Evolutionary conservation across 1,140 invertebrate species (phyloP), one percentile per base, ranked within the genome.

Genomic region (Neodiprion lecontei): DNA sequence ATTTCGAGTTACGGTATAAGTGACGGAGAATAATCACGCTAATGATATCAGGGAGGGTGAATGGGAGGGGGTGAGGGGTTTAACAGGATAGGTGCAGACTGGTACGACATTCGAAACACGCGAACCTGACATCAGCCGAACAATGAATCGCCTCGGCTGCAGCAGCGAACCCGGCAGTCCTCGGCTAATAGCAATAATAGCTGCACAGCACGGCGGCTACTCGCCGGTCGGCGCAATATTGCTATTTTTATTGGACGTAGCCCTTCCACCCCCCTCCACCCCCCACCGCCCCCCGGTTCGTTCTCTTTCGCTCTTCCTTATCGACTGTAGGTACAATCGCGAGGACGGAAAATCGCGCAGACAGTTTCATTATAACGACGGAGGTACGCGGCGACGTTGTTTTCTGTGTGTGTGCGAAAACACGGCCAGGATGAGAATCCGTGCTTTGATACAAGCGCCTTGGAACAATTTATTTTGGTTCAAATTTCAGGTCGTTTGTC

Each of bases 1-100:
- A 71, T 71, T 71, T 74, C 68, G 74, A 81, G 78, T 70, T 50
- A 72, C 76, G 74, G 72, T 77, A 76, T 76, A 83, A 84, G 80
- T 84, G 83, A 84, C 83, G 81, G 80, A 79, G 81, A 84, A 79
- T 84, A 81, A 84, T 84, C 83, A 84, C 82, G 82, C 78, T 84
- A 84, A 84, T 83, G 81, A 84, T 76, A 79, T 74, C 49, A n/a
- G 69, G 67, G 75, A 75, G 77, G 73, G 72, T 48, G 5, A 40
- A 21, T 21, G 23, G 69, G 65, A 40, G 65, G 67, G 69, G 21
- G 76, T 53, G 11, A 9, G 5, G n/a, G 69, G 70, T 48, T 77
- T 76, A 76, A 76, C 71, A 72, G 78, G 78, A 80, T 81, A 82
- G 79, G 81, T 82, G 80, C 83, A 81, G 81, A 80, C 82, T 84